Evolutionary conservation across 1,140 invertebrate species (phyloP), one percentile per base, ranked within the genome.

Genomic region (Temnothorax curvispinosus): DNA sequence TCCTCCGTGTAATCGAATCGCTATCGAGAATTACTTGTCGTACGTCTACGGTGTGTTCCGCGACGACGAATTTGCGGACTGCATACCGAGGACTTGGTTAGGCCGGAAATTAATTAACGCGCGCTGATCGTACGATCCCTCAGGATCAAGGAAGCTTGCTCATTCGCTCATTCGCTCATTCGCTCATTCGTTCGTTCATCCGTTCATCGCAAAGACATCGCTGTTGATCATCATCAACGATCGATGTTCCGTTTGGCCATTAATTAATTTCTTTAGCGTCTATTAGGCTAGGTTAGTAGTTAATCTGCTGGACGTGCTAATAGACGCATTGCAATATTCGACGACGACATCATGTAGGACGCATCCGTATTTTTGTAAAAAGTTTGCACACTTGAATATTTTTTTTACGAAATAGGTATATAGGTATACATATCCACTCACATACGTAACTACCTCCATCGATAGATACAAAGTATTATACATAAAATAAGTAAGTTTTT

Each of bases 91-190:
- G 27, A 84, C 41, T 72, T 74, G 11, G 56, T 84, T 84, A 84
- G 80, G 41, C 69, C 80, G 80, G 80, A 84, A 84, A 84, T 84
- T 84, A 84, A 85, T 85, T 85, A 85, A 85, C 84, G 75, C 41
- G 52, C 41, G 9, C 21, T 54, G 75, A 81, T 76, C 60, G 58
- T 38, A 54, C 75, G 75, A 81, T 77, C 47, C 62, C 50, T 1
- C 52, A 60, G 74, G 62, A 85, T 44, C 58, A 56, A 52, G 27
- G 21, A 82, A 27, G 27, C 27, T 27, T 27, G 27, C 27, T 84
- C 54, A 54, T 15, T 60, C 41, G 52, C 52, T 38, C 41, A n/a
- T 72, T 38, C 74, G 74, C 60, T 44, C 65, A 7, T 38, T 50
- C 32, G n/a, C 52, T 38, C 41, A n/a, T 72, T 38, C 74, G 74